Conservation (phyloP, 2,888 invertebrate species). For the Hydrotaea cyrtoneurina region DNA sequence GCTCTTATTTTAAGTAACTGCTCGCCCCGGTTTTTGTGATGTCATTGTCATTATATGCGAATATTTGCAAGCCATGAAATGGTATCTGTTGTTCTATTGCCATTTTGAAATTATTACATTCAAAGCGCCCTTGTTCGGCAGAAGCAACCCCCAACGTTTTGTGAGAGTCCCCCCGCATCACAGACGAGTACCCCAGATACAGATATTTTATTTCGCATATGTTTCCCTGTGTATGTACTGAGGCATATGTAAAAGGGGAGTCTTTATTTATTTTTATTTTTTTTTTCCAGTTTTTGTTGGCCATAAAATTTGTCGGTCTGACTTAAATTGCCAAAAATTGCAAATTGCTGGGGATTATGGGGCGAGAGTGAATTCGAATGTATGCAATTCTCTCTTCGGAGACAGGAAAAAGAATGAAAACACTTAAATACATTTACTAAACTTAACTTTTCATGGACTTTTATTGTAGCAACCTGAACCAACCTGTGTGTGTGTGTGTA, state of each 20-base stretch:
- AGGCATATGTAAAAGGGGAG: not conserved
- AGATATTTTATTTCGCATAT: constrained; percentile 21
- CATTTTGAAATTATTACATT: constrained; percentile 51
- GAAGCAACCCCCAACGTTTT: constrained; percentile 21
- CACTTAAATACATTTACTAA: constrained; percentile 10
- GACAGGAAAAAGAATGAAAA: not conserved
- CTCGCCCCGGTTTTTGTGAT: not conserved
- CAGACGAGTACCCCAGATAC: not conserved
- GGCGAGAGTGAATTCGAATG: constrained; percentile 50
- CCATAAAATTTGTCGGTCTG: constrained; percentile 60
- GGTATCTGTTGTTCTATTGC: constrained; percentile 33
- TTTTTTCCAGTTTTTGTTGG: constrained; percentile 7
- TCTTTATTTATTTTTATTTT: not conserved
- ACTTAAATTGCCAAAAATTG: constrained; percentile 79
- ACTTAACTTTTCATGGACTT: constrained; percentile 24
- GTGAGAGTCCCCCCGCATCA: not conserved
- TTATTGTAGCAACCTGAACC: constrained; percentile 1
- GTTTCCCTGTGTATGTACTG: not conserved
- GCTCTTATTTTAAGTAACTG: not conserved
- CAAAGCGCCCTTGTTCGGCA: constrained; percentile 7
- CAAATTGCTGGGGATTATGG: constrained; percentile 74
- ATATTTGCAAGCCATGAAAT: not conserved
- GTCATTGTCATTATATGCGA: constrained; percentile 19
- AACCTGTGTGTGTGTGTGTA: constrained; percentile 6
- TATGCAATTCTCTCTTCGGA: not conserved